A percentile compares a stretch with the other conserved stretches of the same genome.
phyloP scores from a whole-genome alignment of 30 jellyfish, hydroid and myxozoan species.

The Aurelia coerulea region DNA sequence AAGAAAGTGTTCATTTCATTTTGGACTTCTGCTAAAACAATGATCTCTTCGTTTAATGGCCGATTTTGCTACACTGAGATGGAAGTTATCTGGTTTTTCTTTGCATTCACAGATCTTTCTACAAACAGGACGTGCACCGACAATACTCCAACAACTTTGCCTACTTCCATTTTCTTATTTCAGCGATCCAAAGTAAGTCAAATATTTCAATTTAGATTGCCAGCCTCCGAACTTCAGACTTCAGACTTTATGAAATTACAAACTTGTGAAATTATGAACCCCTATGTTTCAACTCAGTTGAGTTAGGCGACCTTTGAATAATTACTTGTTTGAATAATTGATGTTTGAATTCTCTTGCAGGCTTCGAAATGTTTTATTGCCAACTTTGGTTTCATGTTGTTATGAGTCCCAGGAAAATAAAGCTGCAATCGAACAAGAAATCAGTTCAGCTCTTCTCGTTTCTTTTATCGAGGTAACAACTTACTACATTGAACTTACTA shows the following conservation, averaged over 20 bases:
- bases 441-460: constrained; percentile 77
- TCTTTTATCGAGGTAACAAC: constrained; percentile 75
- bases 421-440: constrained; percentile 74
- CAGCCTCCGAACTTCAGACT: too few relatives aligned
- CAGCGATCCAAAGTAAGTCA: constrained; percentile 91
- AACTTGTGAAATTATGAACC: too few relatives aligned
- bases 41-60: too few relatives aligned
- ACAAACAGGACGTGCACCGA: constrained; percentile 95
- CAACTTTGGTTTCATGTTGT: constrained; percentile 86
- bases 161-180: constrained; percentile 91
- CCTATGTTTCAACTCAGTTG: too few relatives aligned
- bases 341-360: constrained; percentile 32
- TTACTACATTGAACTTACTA: not conserved
- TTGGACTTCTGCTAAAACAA: too few relatives aligned
- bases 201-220: not conserved
- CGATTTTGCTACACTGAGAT: too few relatives aligned
- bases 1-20: too few relatives aligned
- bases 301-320: too few relatives aligned
- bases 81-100: not conserved
- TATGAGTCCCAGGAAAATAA: constrained; percentile 75
- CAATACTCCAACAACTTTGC: constrained; percentile 92
- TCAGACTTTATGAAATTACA: too few relatives aligned
- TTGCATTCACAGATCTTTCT: constrained; percentile 55
- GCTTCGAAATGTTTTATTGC: constrained; percentile 71
- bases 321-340: too few relatives aligned